Conservation (phyloP, 2,888 invertebrate species). For the Melieria picta region DNA sequence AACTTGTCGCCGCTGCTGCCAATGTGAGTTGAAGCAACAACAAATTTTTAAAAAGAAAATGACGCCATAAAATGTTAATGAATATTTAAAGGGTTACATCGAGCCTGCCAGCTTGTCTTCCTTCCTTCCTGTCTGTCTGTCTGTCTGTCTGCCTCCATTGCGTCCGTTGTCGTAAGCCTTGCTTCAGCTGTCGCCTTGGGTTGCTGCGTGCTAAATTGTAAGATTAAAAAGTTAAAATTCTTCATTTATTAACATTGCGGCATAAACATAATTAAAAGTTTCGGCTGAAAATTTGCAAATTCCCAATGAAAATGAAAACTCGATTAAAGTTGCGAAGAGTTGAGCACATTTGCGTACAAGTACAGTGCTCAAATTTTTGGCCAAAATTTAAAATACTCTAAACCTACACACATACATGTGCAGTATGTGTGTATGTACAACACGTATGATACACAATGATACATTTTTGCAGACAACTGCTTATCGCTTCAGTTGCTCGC, state of each 20-base stretch:
- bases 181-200: background rate
- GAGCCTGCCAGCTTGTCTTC: background rate
- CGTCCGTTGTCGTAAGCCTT: background rate
- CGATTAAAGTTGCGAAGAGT: too few relatives aligned
- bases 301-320: too few relatives aligned
- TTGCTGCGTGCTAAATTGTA: background rate
- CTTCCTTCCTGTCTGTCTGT: too few relatives aligned
- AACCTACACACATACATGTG: too few relatives aligned
- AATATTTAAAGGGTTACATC: background rate
- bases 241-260: background rate
- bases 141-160: background rate
- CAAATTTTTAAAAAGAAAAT: background rate
- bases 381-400: too few relatives aligned
- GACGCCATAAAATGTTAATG: background rate
- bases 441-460: too few relatives aligned
- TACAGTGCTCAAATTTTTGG: too few relatives aligned
- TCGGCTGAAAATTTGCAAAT: background rate
- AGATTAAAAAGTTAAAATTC: background rate
- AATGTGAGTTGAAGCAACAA: background rate
- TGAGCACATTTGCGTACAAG: too few relatives aligned
- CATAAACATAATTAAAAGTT: constrained; percentile 4
- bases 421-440: too few relatives aligned
- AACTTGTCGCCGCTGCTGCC: background rate
- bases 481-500: too few relatives aligned
- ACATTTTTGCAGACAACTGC: too few relatives aligned